Conservation (phyloP, 2,113 vertebrate species). For the Grus americana region DNA sequence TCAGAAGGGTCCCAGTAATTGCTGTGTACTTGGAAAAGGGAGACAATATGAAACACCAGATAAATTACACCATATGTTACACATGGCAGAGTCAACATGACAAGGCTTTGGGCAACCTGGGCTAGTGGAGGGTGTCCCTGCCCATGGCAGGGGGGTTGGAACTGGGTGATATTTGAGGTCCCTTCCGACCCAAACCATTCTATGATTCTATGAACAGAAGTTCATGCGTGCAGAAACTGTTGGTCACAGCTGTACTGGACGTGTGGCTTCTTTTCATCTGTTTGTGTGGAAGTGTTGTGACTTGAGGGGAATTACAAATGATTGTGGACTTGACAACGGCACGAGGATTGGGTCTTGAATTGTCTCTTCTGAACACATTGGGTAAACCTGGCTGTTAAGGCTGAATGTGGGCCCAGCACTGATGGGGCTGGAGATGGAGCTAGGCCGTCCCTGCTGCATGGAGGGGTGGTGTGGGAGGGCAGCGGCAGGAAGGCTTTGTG, state of each 20-base stretch:
- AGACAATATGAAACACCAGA: not conserved
- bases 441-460: not conserved
- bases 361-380: not conserved
- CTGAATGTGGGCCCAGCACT: not conserved
- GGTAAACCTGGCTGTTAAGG: no score
- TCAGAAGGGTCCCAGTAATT: not conserved
- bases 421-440: not conserved
- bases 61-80: not conserved
- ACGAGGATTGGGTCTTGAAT: not conserved
- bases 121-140: no score
- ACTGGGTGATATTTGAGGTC: no score
- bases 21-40: not conserved
- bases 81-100: not conserved
- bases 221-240: not conserved
- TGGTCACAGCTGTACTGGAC: not conserved
- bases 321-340: no score
- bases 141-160: no score
- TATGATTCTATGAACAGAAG: no score
- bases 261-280: not conserved
- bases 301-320: not conserved
- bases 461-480: not conserved
- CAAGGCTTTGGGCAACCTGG: no score
- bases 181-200: no score
- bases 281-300: not conserved
- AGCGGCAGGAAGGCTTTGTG: not conserved